Evolutionary conservation across 2,113 vertebrate genomes (phyloP).

Genomic region (Limnothrissa miodon): DNA sequence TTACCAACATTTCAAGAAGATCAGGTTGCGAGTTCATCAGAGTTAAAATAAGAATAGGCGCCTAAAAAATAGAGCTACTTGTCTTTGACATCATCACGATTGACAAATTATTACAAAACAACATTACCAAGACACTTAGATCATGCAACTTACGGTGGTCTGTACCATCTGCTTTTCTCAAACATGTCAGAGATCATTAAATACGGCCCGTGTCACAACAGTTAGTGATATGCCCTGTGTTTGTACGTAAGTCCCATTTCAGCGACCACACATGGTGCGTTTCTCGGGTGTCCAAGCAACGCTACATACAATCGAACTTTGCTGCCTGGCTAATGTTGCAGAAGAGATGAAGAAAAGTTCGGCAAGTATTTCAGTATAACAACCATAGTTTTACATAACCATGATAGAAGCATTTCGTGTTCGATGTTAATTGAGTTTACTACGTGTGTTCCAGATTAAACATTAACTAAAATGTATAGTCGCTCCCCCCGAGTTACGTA

Average conservation of each 20-base stretch:
- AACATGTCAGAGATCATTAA: too few relatives aligned
- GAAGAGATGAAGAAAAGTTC: not conserved
- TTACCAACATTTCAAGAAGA: not conserved
- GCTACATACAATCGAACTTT: slow-evolving; percentile 11
- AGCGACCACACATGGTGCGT: not conserved
- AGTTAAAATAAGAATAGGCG: too few relatives aligned
- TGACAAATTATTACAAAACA: not conserved
- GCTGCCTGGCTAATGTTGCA: not conserved
- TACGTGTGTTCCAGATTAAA: not conserved
- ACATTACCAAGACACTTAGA: too few relatives aligned
- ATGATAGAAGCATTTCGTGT: not conserved
- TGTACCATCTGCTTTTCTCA: not conserved
- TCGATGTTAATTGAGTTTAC: not conserved
- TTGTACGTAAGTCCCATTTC: not conserved
- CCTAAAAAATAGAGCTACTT: not conserved
- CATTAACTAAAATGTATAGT: slow-evolving; percentile 57
- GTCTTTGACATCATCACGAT: not conserved
- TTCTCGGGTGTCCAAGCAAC: slow-evolving; percentile 12
- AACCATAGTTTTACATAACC: not conserved
- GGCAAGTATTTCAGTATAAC: not conserved
- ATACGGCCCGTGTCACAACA: too few relatives aligned
- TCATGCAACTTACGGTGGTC: not conserved
- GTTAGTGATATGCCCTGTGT: not conserved
- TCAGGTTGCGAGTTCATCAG: too few relatives aligned
- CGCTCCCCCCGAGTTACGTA: slow-evolving; percentile 59